Evolutionary conservation across 2,113 vertebrate species (phyloP).

Genomic region (Martes martes): DNA sequence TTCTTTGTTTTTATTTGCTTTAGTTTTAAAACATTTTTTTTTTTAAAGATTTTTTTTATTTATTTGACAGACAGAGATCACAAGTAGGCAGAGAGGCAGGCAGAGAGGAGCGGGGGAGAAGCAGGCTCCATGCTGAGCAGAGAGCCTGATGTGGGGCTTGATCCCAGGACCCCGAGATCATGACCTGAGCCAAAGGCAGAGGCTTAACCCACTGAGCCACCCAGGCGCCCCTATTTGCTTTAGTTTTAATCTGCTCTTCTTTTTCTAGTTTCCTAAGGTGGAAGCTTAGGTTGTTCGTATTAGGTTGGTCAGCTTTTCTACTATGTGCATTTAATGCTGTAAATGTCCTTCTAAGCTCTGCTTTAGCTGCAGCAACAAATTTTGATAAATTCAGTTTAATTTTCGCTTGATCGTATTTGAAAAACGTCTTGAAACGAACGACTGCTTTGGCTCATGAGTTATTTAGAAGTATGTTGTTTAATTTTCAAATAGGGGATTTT

Average conservation of each 20-base stretch:
- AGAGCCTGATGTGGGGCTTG: too few relatives aligned
- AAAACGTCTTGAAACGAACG: neutral
- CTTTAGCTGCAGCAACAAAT: neutral
- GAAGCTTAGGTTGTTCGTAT: neutral
- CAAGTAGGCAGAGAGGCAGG: too few relatives aligned
- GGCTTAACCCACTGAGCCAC: too few relatives aligned
- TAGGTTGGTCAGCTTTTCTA: neutral
- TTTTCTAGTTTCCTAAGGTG: neutral
- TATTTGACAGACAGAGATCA: too few relatives aligned
- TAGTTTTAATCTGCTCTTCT: neutral
- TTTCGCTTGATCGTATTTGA: neutral
- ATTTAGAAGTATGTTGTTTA: neutral
- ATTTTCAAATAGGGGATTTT: neutral
- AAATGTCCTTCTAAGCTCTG: neutral
- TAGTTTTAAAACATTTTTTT: neutral
- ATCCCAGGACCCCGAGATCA: too few relatives aligned
- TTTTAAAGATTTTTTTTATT: too few relatives aligned
- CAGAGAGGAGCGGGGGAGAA: too few relatives aligned
- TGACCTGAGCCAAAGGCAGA: too few relatives aligned
- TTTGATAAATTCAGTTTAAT: neutral
- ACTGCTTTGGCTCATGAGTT: neutral
- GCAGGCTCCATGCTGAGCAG: too few relatives aligned
- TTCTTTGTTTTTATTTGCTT: neutral
- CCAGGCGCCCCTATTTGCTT: neutral
- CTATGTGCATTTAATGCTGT: neutral